Base-by-base conservation (phyloP, 2,797 vertebrate species). In the Tympanoctomys barrerae region DNA sequence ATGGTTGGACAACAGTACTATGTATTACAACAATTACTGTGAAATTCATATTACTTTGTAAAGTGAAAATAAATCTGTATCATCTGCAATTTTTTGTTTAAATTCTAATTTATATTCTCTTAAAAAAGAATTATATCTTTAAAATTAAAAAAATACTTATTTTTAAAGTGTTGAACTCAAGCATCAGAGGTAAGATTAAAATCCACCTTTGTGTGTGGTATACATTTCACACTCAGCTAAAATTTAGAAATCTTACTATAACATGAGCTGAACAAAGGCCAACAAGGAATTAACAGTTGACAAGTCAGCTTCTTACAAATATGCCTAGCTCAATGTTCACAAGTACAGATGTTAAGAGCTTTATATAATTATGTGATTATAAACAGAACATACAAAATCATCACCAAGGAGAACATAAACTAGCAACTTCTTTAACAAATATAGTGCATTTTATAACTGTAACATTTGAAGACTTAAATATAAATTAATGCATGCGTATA, bases 351-450 rank as follows among this genome's bases (percentile, higher is more conserved):
- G 88, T 46, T 66, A 54, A 86, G 79, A 87, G 64, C 46, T 7
- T 94, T 82, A 79, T 26, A 31, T 91, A 90, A 94, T 94, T 94
- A 78, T 66, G 64, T 93, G n/a, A 89, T 86, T 80, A 90, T 0
- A 2, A 68, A 90, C 5, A 5, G 14, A 92, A 85, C 3, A 57
- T 4, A 88, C 11, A 80, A 94, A 94, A 75, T 11, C 12, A 75
- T 62, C 46, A 46, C 7, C n/a, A 94, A 89, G 64, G 26, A 93
- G 59, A 93, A 91, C 22, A 11, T 39, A 94, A 90, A 68, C 62
- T 79, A 91, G 57, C 82, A 92, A 93, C 11, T 78, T 93, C 90
- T 95, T 52, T 93, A 59, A 84, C 70, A 92, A 87, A 86, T 85
- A 75, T 1, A 5, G 26, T 90, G 36, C 6, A 75, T 28, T 87